Base-by-base conservation (phyloP, 2,113 vertebrate species). In the Melanerpes formicivorus region DNA sequence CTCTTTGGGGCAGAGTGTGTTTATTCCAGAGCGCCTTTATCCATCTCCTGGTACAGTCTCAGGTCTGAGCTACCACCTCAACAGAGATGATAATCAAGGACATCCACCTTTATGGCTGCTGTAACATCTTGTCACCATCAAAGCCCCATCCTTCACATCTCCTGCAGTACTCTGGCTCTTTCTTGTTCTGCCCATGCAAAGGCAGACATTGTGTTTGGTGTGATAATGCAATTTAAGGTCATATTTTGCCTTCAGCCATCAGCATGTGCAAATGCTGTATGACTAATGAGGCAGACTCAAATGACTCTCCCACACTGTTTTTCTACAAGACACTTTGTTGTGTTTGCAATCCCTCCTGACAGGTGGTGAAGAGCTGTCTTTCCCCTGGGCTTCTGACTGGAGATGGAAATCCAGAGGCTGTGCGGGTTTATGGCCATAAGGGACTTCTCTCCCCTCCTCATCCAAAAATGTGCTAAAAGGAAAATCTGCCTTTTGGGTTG, bases 221-320 rank as follows among this genome's bases (percentile, higher is more conserved):
- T 92, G 90, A 88, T 92, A 96, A 96, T 95, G 86, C 69, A 94
- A 96, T 64, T 92, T 90, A 97, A 97, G 96, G 97, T 95, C 95
- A 78, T 23, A 92, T 82, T 93, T 93, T 94, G 94, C 96, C 96
- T 97, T 96, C 64, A 94, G 97, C 96, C 94, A 96, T 93, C 92
- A 67, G 66, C 73, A n/a, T 90, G 83, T 87, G 83, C 78, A 93
- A 96, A 73, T 14, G 16, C 73, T 96, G 55, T 64, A 12, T 86
- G 84, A 96, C 94, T 96, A 97, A 97, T 90, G 94, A 97, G 89
- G 72, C 65, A 65, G 66, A 77, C 88, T 95, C 91, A 88, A 72
- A 72, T 73, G 86, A 77, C 70, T 88, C 52, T 76, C 66, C 77
- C 30, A 42, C 56, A 32, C 64, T 78, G 59, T 58, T 88, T 95